These are phyloP conservation scores for Heliconius hewitsoni DNA, from an alignment of 1,140 invertebrate species.

Conservation along the genomic window DNA sequence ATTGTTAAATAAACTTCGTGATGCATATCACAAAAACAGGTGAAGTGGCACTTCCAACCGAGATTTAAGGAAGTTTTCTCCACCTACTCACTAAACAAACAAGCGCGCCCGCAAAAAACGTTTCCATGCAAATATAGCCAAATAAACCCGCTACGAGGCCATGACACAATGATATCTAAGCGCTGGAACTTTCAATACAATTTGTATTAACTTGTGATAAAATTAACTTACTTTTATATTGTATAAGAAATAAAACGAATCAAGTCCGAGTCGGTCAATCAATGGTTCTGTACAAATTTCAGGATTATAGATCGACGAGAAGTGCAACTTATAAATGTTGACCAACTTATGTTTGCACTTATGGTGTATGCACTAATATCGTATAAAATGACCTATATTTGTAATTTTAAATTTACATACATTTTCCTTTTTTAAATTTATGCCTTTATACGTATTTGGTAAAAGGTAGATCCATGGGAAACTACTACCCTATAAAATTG, in stretches of 20 bases:
- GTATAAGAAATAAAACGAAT: background rate
- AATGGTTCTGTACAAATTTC: too few relatives aligned
- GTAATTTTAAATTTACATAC: too few relatives aligned
- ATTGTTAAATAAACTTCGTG: background rate
- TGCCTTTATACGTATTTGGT: too few relatives aligned
- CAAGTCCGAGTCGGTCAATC: too few relatives aligned
- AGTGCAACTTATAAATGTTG: too few relatives aligned
- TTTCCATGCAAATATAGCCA: slow-evolving; percentile 79
- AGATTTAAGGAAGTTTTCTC: slow-evolving; percentile 63
- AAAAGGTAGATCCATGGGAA: too few relatives aligned
- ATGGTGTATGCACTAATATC: too few relatives aligned
- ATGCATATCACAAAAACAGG: slow-evolving; percentile 49
- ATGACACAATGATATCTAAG: slow-evolving; percentile 41
- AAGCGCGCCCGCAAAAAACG: slow-evolving; percentile 77
- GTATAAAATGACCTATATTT: too few relatives aligned
- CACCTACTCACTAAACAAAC: slow-evolving; percentile 77
- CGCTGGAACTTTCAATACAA: slow-evolving; percentile 23
- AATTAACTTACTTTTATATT: background rate
- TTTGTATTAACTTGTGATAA: background rate
- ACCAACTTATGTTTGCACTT: too few relatives aligned
- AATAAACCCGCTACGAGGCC: slow-evolving; percentile 72
- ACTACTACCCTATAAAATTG: too few relatives aligned
- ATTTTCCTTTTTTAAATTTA: too few relatives aligned
- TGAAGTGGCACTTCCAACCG: slow-evolving; percentile 52
- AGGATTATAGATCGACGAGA: too few relatives aligned